Percentiles rank a stretch among this genome's conserved stretches.
Evolutionary conservation across 2,888 invertebrate genomes (phyloP).

Genomic region (Calameuta idolon): DNA sequence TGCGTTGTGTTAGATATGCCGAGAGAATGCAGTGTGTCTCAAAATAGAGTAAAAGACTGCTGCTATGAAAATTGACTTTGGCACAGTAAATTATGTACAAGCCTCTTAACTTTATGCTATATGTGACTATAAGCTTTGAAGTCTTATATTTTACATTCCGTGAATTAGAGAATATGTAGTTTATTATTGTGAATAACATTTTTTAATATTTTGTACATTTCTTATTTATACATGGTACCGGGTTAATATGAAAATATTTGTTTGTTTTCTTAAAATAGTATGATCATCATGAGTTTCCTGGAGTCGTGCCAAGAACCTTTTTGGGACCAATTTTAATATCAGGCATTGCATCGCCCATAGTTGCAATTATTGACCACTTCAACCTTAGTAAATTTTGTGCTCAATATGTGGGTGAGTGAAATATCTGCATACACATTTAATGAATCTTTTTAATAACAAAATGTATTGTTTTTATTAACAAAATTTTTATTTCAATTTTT

Average conservation of each 20-base stretch:
- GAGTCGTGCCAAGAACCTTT: constrained; percentile 97
- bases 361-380: constrained; percentile 75
- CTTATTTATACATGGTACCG: too few relatives aligned
- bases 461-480: constrained; percentile 29
- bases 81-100: neutral
- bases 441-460: too few relatives aligned
- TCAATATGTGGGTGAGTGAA: constrained; percentile 84
- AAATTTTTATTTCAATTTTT: constrained; percentile 56
- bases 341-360: constrained; percentile 81
- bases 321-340: constrained; percentile 90
- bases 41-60: neutral
- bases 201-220: too few relatives aligned
- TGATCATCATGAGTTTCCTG: constrained; percentile 97
- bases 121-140: neutral
- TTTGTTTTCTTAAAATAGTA: constrained; percentile 76
- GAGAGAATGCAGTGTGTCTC: neutral
- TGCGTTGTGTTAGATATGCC: neutral
- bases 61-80: neutral
- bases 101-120: neutral
- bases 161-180: constrained; percentile 15
- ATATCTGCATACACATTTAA: constrained; percentile 1
- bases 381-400: constrained; percentile 86
- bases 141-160: neutral
- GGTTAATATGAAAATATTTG: neutral
- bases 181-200: neutral